Base-by-base conservation (phyloP, 2,113 vertebrate genomes). In the Heterocephalus glaber region DNA sequence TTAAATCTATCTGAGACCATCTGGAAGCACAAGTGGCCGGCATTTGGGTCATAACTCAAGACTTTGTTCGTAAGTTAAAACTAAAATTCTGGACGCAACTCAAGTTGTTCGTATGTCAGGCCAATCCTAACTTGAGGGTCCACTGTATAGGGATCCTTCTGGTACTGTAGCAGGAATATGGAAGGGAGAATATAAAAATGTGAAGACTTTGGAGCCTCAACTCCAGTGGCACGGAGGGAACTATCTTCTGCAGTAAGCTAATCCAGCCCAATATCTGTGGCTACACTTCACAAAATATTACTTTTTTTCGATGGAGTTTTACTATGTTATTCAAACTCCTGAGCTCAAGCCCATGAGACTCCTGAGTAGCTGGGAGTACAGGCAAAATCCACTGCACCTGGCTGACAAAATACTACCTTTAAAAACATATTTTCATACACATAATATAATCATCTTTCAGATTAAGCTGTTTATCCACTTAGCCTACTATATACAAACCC, bases 391-490 rank as follows among this genome's bases (percentile, higher is more conserved):
- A 83, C 54, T 16, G 44, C 8, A 82, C 19, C 85, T 83, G 56
- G 56, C 28, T 93, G 79, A 82, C 38, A 77, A 86, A 90, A 77
- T 82, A 86, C 38, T 66, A 70, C 60, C 72, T 93, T 68, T 38
- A 38, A 84, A 80, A 79, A 86, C 54, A 79, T 76, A 60, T 84
- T 87, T 90, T 30, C 72, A 74, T 65, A 30, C 49, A 95, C 52
- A 35, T 74, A 84, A 76, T 35, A 83, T 77, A 95, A 90, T 80
- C 89, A 63, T 92, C 63, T 93, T 89, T 96, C 68, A 89, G 68
- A 83, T 95, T 89, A 79, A 95, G 66, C 61, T 93, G 79, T 95
- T 91, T 96, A 91, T 90, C 54, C 72, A 96, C 35, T 76, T 90
- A 79, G 70, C 77, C 47, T 94, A 28, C 77, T 92, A 54, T 86